Evolutionary conservation across 2,797 vertebrate genomes (phyloP).

Genomic region (Gastrophryne carolinensis): DNA sequence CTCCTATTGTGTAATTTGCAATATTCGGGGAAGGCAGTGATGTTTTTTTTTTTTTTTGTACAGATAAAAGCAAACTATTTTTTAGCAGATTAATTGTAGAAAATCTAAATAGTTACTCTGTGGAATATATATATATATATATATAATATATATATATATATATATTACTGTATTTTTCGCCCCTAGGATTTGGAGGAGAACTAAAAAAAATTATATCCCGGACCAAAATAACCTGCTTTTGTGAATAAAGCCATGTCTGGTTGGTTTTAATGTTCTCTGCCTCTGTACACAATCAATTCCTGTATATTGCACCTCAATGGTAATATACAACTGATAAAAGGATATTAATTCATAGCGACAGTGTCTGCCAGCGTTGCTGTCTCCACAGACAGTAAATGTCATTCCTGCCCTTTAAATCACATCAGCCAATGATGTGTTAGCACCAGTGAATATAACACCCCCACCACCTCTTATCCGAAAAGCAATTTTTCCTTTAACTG

Average conservation of each 20-base stretch:
- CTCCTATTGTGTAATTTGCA: too few relatives aligned
- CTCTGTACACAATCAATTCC: background rate
- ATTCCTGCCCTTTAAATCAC: conserved; percentile 24
- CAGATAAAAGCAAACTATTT: too few relatives aligned
- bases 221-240: too few relatives aligned
- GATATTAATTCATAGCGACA: conserved; percentile 10
- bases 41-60: too few relatives aligned
- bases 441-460: background rate
- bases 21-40: too few relatives aligned
- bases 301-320: conserved; percentile 5
- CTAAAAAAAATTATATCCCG: too few relatives aligned
- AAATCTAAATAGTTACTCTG: too few relatives aligned
- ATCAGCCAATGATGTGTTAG: conserved; percentile 31
- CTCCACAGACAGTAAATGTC: conserved; percentile 10
- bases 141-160: too few relatives aligned
- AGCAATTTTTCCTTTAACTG: conserved; percentile 26
- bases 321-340: conserved; percentile 4
- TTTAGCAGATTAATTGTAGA: too few relatives aligned
- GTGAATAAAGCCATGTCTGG: background rate
- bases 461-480: background rate
- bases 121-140: too few relatives aligned
- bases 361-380: background rate
- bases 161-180: too few relatives aligned
- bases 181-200: too few relatives aligned
- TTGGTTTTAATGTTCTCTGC: background rate